Base-by-base conservation (phyloP, 2,113 vertebrate species). In the Globicephala melas region DNA sequence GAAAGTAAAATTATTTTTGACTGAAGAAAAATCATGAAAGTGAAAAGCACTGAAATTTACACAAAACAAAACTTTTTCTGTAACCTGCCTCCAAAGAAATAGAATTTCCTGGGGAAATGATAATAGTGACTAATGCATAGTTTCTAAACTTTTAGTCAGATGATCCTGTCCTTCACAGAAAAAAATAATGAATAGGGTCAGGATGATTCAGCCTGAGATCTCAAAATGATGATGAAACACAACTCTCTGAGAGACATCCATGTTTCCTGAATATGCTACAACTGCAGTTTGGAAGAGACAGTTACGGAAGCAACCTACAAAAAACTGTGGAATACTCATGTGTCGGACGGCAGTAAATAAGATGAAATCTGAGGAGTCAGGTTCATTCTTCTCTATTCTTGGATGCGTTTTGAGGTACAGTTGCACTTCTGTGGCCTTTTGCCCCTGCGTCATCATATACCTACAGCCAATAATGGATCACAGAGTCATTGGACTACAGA, bases 1-100 rank as follows among this genome's bases (percentile, higher is more conserved):
- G 58, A 89, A 94, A 98, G 25, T 91, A 70, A 96, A 86, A 87
- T 74, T 89, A 93, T 89, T 95, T 81, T 93, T 89, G 58, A 97
- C 67, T 70, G 67, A 76, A 95, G 74, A 83, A 96, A 88, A 96
- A 85, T n/a, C 33, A 87, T 26, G 25, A 84, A 76, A 68, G 60
- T 79, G 70, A 90, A 87, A 95, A 89, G 53, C 41, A 44, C 10
- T 62, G 94, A 65, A 70, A 83, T 92, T 62, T 60, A 86, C 28
- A 33, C 3, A 63, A 71, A 88, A 92, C 31, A 87, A 86, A 65
- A 74, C 60, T 83, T 96, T 96, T 88, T 55, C 47, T 77, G 8
- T 93, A 65, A 87, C 20, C 55, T 76, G 55, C 71, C 63, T 97
- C 91, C 80, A 92, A 95, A 97, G 70, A 97, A 93, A 94, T 20